Evolutionary conservation across 2,113 vertebrate genomes (phyloP).

Genomic region (Alethe diademata): DNA sequence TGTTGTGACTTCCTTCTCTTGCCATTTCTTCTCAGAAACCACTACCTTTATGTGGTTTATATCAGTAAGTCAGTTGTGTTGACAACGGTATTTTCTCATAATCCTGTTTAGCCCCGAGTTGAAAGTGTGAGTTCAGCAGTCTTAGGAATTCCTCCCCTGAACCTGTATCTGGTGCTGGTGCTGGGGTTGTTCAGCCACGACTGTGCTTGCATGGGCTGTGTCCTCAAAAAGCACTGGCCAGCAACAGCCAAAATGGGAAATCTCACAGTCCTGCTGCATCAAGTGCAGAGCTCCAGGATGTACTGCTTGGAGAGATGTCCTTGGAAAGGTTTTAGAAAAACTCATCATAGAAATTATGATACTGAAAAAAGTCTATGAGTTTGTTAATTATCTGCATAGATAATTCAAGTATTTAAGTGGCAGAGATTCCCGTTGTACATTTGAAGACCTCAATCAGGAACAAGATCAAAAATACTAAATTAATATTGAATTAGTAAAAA

Average conservation of each 20-base stretch:
- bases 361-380: background rate
- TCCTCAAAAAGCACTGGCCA: background rate
- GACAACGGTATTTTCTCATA: background rate
- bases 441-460: background rate
- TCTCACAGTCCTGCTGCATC: background rate
- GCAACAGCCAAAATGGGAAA: background rate
- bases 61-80: background rate
- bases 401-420: background rate
- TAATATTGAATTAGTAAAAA: background rate
- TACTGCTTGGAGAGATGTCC: background rate
- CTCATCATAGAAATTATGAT: background rate
- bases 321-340: background rate
- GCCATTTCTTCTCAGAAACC: background rate
- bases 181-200: background rate
- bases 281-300: background rate
- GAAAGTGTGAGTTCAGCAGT: background rate
- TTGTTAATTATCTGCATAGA: background rate
- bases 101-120: background rate
- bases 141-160: background rate
- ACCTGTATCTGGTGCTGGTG: background rate
- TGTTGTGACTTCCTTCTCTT: background rate
- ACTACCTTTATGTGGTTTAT: background rate
- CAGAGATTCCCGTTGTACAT: background rate
- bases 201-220: fast-evolving
- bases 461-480: background rate